phyloP scores from a whole-genome alignment of 2,113 vertebrate species.

The Butorides virescens region DNA sequence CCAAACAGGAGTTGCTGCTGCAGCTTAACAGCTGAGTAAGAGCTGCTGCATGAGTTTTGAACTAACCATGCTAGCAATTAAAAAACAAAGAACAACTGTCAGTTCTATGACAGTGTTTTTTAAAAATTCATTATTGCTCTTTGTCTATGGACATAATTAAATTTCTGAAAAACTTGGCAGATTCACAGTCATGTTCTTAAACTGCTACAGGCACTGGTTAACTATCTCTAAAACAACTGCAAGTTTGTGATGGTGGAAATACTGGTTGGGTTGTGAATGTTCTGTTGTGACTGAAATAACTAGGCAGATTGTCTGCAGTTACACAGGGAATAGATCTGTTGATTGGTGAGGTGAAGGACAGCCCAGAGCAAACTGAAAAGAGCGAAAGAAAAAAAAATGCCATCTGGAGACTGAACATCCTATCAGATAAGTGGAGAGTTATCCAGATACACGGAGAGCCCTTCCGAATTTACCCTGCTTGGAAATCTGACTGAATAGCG shows the following conservation, averaged over 20 bases:
- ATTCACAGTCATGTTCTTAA: not conserved
- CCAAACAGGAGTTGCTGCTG: not conserved
- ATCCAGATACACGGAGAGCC: not conserved
- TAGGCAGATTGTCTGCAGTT: not conserved
- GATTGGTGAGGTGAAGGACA: not conserved
- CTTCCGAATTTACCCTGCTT: not conserved
- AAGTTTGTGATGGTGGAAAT: not conserved
- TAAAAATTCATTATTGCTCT: not conserved
- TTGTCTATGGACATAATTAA: not conserved
- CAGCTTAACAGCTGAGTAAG: not conserved
- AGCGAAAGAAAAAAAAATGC: not conserved
- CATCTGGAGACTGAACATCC: not conserved
- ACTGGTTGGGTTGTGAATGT: not conserved
- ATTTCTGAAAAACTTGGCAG: accelerated
- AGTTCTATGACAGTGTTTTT: not conserved
- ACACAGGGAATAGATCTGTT: not conserved
- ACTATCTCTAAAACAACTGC: not conserved
- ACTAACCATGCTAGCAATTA: not conserved
- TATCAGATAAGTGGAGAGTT: not conserved
- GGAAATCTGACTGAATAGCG: not conserved
- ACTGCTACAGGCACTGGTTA: not conserved
- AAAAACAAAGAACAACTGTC: not conserved
- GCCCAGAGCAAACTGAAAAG: not conserved
- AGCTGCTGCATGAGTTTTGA: not conserved
- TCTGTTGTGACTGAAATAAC: not conserved